phyloP scores from a whole-genome alignment of 2,797 vertebrate genomes.

The Cuniculus paca region DNA sequence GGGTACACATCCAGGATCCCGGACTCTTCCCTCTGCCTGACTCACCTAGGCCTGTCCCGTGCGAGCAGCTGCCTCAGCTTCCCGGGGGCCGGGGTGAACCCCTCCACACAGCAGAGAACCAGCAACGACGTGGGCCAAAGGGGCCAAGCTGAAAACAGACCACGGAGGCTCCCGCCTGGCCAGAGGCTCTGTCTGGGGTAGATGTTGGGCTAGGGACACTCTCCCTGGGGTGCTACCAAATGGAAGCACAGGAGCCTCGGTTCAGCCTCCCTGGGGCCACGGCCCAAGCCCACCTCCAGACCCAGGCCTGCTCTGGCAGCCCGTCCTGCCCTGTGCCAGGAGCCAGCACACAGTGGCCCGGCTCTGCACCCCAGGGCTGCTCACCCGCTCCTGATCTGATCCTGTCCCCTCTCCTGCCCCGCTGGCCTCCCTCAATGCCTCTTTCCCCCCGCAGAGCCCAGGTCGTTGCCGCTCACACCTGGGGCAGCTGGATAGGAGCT shows the following conservation, averaged over 20 bases:
- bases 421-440: background rate
- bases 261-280: slow-evolving; percentile 17
- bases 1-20: too few species aligned
- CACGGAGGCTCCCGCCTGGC: background rate
- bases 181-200: background rate
- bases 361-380: background rate
- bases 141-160: background rate
- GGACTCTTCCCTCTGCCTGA: background rate
- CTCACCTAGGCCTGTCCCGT: background rate
- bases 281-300: slow-evolving; percentile 1
- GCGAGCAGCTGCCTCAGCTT: background rate
- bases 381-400: background rate
- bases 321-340: background rate
- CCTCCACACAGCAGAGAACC: background rate
- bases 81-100: background rate
- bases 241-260: slow-evolving; percentile 41
- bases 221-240: slow-evolving; percentile 31
- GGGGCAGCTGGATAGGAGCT: background rate
- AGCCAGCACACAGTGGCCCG: background rate
- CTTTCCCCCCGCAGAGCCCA: background rate
- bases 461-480: background rate
- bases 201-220: background rate
- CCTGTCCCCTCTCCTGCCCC: background rate
- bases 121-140: background rate
- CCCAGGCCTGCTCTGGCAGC: background rate